phyloP scores from a whole-genome alignment of 2,888 invertebrate species.

The Agriopis leucophaearia region DNA sequence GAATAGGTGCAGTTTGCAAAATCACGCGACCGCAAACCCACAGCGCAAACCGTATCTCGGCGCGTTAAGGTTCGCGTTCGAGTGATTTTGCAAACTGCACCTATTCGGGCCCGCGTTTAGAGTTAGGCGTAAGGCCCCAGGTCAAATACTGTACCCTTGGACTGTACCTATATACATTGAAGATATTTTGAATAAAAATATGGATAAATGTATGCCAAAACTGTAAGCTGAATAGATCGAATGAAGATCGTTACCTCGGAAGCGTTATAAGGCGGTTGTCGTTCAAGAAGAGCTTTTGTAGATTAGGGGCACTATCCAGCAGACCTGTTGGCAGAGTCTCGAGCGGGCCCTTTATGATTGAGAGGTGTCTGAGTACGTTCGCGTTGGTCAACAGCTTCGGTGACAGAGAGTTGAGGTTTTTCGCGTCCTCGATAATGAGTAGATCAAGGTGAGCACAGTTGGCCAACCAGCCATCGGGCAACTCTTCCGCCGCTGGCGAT shows the following conservation, averaged over 20 bases:
- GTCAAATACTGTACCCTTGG: too few relatives aligned
- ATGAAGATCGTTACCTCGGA: background rate
- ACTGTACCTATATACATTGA: too few relatives aligned
- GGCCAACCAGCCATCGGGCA: background rate
- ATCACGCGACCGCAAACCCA: too few relatives aligned
- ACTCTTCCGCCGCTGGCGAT: background rate
- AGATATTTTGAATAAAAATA: too few relatives aligned
- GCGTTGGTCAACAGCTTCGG: background rate
- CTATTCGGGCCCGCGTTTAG: too few relatives aligned
- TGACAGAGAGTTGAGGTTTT: background rate
- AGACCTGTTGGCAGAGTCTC: background rate
- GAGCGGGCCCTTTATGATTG: background rate
- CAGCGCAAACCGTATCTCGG: too few relatives aligned
- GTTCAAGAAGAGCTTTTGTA: background rate
- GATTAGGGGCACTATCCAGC: background rate
- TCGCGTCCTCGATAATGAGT: background rate
- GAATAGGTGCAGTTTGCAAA: too few relatives aligned
- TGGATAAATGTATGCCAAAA: too few relatives aligned
- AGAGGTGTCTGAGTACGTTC: background rate
- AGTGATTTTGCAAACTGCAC: too few relatives aligned
- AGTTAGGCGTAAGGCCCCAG: too few relatives aligned
- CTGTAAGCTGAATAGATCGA: too few relatives aligned
- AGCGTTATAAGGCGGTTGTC: background rate
- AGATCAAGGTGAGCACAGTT: background rate
- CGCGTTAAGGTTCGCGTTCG: too few relatives aligned